These are phyloP conservation scores for Phortica variegata DNA, from an alignment of 1,140 invertebrate genomes.

Conservation along the genomic window DNA sequence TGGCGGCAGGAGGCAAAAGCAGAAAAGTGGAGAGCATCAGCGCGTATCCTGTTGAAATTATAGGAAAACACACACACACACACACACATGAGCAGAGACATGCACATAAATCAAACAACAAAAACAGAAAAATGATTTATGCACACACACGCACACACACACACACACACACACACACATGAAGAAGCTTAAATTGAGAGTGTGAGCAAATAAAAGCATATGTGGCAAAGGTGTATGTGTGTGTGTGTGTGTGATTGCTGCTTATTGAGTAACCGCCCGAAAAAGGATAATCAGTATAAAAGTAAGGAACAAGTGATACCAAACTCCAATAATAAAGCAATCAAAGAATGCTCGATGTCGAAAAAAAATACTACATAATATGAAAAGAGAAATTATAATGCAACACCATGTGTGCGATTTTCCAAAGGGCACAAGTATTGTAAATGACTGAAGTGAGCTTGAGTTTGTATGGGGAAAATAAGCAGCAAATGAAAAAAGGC, in stretches of 20 bases:
- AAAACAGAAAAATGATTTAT: constrained; percentile 54
- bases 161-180: not conserved
- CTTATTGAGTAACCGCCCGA: too few species aligned
- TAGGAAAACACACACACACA: not conserved
- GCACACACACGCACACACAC: constrained; percentile 14
- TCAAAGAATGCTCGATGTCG: constrained; percentile 10
- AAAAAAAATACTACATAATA: too few species aligned
- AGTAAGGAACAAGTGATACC: too few species aligned
- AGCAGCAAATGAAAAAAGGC: too few species aligned
- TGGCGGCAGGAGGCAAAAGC: constrained; percentile 34
- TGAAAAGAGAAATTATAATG: constrained; percentile 9
- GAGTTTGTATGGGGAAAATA: too few species aligned
- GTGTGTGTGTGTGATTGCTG: not conserved
- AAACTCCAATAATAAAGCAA: constrained; percentile 8
- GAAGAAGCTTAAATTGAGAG: constrained; percentile 2
- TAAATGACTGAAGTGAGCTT: too few species aligned
- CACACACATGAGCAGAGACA: constrained; percentile 9
- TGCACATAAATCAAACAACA: constrained; percentile 54
- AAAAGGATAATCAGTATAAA: too few species aligned
- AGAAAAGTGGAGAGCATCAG: not conserved
- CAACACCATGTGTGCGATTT: constrained; percentile 8
- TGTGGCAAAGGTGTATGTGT: not conserved
- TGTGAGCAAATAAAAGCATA: not conserved
- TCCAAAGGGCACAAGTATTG: too few species aligned
- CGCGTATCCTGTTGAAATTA: not conserved